Conservation (phyloP, 2,797 vertebrate species). For the Falco biarmicus region DNA sequence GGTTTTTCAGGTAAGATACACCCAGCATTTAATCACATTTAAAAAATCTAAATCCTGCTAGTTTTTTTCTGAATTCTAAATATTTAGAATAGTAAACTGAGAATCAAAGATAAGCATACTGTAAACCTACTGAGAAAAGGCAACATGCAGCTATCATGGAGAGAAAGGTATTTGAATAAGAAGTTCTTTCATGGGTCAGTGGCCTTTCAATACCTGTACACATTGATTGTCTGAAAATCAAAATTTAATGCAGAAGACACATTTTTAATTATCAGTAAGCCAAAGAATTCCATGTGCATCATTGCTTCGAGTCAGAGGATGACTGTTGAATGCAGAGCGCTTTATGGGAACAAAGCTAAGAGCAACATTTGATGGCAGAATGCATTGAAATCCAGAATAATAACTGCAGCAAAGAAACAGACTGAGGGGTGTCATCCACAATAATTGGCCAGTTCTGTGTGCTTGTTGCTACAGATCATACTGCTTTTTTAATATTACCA, state of each 20-base stretch:
- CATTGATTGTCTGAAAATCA: background rate
- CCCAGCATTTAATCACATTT: background rate
- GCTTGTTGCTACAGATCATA: background rate
- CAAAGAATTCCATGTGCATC: background rate
- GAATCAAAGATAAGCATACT: background rate
- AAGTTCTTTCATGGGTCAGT: background rate
- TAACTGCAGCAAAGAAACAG: background rate
- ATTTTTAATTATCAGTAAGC: background rate
- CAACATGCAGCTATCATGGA: background rate
- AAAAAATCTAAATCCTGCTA: background rate
- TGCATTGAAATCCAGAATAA: background rate
- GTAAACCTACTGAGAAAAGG: background rate
- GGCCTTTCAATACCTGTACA: background rate
- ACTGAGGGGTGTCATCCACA: background rate
- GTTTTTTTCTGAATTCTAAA: background rate
- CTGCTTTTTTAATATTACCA: background rate
- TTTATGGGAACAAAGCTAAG: background rate
- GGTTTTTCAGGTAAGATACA: background rate
- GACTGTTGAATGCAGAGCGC: background rate
- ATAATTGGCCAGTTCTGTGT: background rate
- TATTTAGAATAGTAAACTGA: background rate
- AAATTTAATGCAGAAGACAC: background rate
- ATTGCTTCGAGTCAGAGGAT: background rate
- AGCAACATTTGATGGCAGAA: background rate
- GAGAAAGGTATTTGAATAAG: background rate